phyloP scores from a whole-genome alignment of 1,140 invertebrate species.

The Drosophila nannoptera region DNA sequence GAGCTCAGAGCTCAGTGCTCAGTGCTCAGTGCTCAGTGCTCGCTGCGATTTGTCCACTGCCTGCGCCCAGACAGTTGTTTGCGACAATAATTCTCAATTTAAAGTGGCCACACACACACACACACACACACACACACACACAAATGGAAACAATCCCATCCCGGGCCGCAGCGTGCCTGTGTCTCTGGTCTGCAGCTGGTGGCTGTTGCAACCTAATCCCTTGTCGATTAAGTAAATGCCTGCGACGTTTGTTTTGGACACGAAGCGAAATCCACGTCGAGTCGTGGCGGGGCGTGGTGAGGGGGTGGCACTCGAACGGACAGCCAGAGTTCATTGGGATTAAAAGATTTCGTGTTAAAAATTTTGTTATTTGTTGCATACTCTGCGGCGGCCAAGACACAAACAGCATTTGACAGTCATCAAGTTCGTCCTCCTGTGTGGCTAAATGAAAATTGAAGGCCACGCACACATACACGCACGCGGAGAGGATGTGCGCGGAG shows the following conservation, averaged over 20 bases:
- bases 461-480: background rate
- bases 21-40: background rate
- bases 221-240: conserved; percentile 78
- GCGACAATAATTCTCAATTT: conserved; percentile 79
- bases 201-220: conserved; percentile 68
- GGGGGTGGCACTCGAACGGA: conserved; percentile 36
- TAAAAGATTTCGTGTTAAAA: conserved; percentile 73
- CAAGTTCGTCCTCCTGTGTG: conserved; percentile 39
- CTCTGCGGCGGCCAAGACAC: conserved; percentile 18
- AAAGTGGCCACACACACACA: conserved; percentile 69
- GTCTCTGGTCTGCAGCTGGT: conserved; percentile 11
- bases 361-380: conserved; percentile 62
- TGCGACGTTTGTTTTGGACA: conserved; percentile 70
- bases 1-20: background rate
- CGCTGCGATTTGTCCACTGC: conserved; percentile 7
- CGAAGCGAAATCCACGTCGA: conserved; percentile 23
- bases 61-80: conserved; percentile 46
- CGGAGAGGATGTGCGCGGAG: background rate
- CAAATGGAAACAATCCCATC: conserved; percentile 49
- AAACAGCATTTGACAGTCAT: conserved; percentile 42
- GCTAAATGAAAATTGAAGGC: conserved; percentile 53
- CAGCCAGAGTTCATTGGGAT: conserved; percentile 71
- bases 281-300: conserved; percentile 38
- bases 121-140: conserved; percentile 8
- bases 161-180: background rate